Evolutionary conservation across 2,113 vertebrate genomes (phyloP).

Genomic region (Cyanoderma ruficeps): DNA sequence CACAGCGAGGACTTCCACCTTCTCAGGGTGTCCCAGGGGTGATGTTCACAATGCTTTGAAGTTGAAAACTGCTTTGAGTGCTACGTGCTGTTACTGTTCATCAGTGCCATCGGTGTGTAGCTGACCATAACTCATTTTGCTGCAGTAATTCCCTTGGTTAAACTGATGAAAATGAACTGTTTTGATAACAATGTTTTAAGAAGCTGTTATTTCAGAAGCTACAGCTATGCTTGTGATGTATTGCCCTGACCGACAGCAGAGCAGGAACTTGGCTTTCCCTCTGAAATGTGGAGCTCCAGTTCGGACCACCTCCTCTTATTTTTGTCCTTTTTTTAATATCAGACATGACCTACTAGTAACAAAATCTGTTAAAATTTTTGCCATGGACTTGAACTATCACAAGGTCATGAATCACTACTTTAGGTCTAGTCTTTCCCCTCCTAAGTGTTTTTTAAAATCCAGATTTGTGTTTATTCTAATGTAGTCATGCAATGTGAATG

Average conservation of each 20-base stretch:
- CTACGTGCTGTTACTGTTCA: not conserved
- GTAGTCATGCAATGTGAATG: not conserved
- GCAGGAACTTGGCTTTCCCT: not conserved
- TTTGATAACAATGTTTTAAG: not conserved
- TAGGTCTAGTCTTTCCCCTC: not conserved
- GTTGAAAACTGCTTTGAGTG: not conserved
- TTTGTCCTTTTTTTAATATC: not conserved
- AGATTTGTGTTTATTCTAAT: not conserved
- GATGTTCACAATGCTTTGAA: not conserved
- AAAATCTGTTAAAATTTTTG: not conserved
- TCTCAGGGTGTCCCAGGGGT: not conserved
- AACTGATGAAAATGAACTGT: not conserved
- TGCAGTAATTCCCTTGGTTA: not conserved
- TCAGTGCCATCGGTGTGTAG: not conserved
- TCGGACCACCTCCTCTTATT: not conserved
- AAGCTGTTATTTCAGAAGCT: not conserved
- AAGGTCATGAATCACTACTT: not conserved
- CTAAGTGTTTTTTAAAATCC: not conserved
- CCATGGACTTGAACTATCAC: not conserved
- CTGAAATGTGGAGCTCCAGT: not conserved
- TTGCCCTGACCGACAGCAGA: not conserved
- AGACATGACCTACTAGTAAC: not conserved
- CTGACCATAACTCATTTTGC: not conserved
- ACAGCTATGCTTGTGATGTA: not conserved
- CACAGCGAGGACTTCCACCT: not conserved